Percentiles rank a stretch among this genome's conserved stretches.
These are phyloP conservation scores for Molorchus minor DNA, from an alignment of 2,888 invertebrate species.

Conservation along the genomic window DNA sequence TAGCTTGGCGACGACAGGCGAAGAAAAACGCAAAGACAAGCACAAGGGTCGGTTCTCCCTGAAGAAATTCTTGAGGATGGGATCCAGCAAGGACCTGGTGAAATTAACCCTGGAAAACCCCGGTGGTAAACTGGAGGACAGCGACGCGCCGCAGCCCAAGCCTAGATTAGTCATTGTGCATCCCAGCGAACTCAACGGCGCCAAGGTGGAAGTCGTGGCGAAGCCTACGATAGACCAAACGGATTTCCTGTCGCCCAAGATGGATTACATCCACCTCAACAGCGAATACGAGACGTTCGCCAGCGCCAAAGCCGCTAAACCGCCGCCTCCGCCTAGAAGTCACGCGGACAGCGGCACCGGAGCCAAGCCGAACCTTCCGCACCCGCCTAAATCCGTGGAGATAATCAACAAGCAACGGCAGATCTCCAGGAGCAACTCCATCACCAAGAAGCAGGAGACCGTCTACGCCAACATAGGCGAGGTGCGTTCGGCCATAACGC, in stretches of 20 bases:
- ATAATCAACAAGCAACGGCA: conserved; percentile 64
- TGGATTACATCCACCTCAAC: conserved; percentile 36
- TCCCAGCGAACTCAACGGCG: conserved; percentile 85
- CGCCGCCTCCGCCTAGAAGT: conserved; percentile 80
- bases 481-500: conserved; percentile 81
- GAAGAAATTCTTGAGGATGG: conserved; percentile 84
- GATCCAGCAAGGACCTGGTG: conserved; percentile 75
- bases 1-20: conserved; percentile 64
- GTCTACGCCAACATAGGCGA: conserved; percentile 88
- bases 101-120: conserved; percentile 65
- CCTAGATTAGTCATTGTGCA: conserved; percentile 82
- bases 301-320: conserved; percentile 56
- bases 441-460: conserved; percentile 62
- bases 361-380: conserved; percentile 74
- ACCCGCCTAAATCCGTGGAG: conserved; percentile 74
- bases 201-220: conserved; percentile 78
- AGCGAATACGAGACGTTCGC: conserved; percentile 40
- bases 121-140: conserved; percentile 39
- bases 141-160: conserved; percentile 44
- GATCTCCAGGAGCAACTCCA: conserved; percentile 45
- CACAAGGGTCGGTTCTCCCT: conserved; percentile 81
- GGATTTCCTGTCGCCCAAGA: conserved; percentile 25
- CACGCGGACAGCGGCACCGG: conserved; percentile 64
- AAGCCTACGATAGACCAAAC: conserved; percentile 57
- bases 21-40: conserved; percentile 71